Evolutionary conservation across 2,113 vertebrate species (phyloP).

Genomic region (Hippocampus abdominalis): DNA sequence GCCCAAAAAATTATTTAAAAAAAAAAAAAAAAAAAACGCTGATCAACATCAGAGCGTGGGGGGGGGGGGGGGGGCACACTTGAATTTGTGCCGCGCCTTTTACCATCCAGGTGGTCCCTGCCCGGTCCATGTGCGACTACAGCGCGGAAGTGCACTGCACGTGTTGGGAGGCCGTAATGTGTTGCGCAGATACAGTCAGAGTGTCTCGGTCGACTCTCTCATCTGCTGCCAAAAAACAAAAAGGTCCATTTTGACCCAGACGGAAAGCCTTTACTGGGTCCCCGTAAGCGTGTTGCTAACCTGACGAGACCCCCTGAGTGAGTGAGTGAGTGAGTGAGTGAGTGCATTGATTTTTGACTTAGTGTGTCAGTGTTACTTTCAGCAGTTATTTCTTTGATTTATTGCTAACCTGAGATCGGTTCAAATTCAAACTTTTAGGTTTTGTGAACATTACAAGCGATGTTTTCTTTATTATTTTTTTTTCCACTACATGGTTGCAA

Average conservation of each 20-base stretch:
- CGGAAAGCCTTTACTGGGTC: slow-evolving; percentile 59
- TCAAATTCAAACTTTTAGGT: no score
- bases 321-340: not conserved
- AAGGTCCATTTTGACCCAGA: slow-evolving; percentile 17
- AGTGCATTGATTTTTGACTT: no score
- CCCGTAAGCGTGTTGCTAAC: slow-evolving; percentile 53
- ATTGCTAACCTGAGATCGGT: no score
- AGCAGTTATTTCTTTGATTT: no score
- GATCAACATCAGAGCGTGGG: no score
- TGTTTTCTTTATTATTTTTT: no score
- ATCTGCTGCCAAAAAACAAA: slow-evolving; percentile 60
- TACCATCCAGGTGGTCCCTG: not conserved
- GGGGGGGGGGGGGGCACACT: no score
- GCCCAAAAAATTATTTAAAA: no score
- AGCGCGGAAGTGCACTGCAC: slow-evolving; percentile 41
- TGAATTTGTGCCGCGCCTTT: not conserved
- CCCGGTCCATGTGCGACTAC: slow-evolving; percentile 5
- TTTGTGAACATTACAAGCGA: no score
- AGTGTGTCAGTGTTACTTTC: no score
- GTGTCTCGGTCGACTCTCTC: slow-evolving; percentile 49
- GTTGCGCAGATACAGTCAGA: slow-evolving; percentile 46
- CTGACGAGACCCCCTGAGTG: not conserved
- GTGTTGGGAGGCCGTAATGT: slow-evolving; percentile 47
- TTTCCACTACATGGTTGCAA: no score
- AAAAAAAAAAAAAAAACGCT: no score